phyloP scores from a whole-genome alignment of 2,888 invertebrate species.

The Elmis aenea region DNA sequence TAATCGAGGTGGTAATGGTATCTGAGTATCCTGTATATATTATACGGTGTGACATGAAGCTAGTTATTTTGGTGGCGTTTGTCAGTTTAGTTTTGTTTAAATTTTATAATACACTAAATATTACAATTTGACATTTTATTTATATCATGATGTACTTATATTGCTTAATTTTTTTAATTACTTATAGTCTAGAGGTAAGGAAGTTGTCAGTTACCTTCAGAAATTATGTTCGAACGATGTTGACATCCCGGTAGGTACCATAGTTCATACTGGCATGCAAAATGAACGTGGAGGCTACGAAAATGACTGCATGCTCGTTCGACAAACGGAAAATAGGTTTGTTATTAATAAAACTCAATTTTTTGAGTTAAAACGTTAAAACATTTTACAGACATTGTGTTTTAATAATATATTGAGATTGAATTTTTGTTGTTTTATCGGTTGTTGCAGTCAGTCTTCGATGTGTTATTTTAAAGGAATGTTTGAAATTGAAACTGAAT shows the following conservation, averaged over 20 bases:
- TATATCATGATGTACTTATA: too few relatives aligned
- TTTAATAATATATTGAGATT: constrained; percentile 1
- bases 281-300: constrained; percentile 67
- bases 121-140: too few relatives aligned
- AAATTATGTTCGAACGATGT: constrained; percentile 63
- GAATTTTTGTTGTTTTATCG: not conserved
- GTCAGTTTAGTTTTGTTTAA: constrained; percentile 2
- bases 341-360: constrained; percentile 4
- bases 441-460: too few relatives aligned
- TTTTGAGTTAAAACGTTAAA: constrained; percentile 2
- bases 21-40: too few relatives aligned
- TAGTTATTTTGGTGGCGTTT: too few relatives aligned
- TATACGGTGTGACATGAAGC: too few relatives aligned
- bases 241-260: constrained; percentile 58
- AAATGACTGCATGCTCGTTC: constrained; percentile 67
- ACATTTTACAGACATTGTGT: not conserved
- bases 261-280: constrained; percentile 67
- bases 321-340: constrained; percentile 55
- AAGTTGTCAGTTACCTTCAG: constrained; percentile 61
- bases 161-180: constrained; percentile 11
- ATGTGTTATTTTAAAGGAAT: too few relatives aligned
- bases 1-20: too few relatives aligned
- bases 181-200: constrained; percentile 53
- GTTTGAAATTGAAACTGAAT: constrained; percentile 4
- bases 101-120: too few relatives aligned